Conservation (phyloP, 2,113 vertebrate genomes). For the Ailuropoda melanoleuca region DNA sequence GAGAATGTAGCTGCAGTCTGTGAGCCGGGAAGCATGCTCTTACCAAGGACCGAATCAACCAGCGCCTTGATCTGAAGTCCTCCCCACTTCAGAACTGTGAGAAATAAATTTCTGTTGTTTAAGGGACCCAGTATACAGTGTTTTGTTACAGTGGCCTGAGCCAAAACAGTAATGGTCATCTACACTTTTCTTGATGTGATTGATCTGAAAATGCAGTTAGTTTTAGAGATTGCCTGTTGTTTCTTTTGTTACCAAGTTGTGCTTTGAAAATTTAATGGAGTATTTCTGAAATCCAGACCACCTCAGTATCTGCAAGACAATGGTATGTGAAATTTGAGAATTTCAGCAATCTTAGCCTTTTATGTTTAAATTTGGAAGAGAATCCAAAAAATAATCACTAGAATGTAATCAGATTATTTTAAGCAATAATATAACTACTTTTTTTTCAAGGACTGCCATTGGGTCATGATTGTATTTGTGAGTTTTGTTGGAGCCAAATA, state of each 20-base stretch:
- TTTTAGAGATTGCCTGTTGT: background rate
- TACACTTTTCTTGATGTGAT: background rate
- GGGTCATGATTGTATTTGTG: background rate
- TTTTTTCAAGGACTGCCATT: background rate
- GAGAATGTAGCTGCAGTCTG: background rate
- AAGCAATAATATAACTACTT: background rate
- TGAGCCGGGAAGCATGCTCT: background rate
- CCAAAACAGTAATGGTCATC: background rate
- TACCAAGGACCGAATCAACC: background rate
- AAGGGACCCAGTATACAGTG: background rate
- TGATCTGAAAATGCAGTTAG: background rate
- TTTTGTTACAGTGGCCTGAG: background rate
- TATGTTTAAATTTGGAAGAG: background rate
- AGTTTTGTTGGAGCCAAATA: background rate
- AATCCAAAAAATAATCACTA: background rate
- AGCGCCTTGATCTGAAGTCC: background rate
- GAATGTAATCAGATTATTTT: background rate
- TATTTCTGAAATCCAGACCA: background rate
- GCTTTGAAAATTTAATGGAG: background rate
- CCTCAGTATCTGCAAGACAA: background rate
- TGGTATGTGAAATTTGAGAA: background rate
- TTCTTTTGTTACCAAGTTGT: background rate
- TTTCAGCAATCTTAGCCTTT: background rate
- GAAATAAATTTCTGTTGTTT: background rate
- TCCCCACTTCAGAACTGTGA: background rate